These are phyloP conservation scores for Microcaecilia unicolor DNA, from an alignment of 2,797 vertebrate species.

Conservation along the genomic window DNA sequence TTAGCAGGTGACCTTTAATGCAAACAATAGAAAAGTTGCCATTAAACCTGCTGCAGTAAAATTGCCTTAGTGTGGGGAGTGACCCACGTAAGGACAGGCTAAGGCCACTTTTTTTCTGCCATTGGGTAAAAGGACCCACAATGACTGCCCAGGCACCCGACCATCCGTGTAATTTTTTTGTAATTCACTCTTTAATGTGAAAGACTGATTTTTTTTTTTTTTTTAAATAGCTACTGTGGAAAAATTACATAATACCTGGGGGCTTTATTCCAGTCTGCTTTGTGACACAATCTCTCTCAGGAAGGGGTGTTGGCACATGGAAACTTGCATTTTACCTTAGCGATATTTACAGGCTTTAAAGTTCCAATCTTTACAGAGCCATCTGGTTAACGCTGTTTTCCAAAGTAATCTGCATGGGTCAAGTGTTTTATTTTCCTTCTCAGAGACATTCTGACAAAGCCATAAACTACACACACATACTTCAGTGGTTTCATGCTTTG, in stretches of 20 bases:
- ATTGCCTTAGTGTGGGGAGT: no score
- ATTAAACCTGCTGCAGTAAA: no score
- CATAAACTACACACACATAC: slow-evolving; percentile 7
- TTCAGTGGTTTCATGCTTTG: slow-evolving; percentile 8
- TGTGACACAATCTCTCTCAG: slow-evolving; percentile 6
- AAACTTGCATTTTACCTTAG: slow-evolving; percentile 32
- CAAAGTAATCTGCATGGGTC: slow-evolving; percentile 42
- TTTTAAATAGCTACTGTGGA: background rate
- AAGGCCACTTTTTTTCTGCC: no score
- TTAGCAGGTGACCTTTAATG: no score
- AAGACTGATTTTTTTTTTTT: no score
- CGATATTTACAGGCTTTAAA: slow-evolving; percentile 11
- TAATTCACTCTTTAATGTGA: background rate
- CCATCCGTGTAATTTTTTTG: background rate
- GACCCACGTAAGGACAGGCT: no score
- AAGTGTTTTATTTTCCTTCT: slow-evolving; percentile 30
- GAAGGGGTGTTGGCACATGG: slow-evolving; percentile 11
- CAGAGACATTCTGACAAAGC: slow-evolving; percentile 25
- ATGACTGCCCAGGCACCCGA: background rate
- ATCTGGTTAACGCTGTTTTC: slow-evolving; percentile 40
- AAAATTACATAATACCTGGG: slow-evolving; percentile 1
- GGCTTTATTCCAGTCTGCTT: background rate
- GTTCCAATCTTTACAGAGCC: slow-evolving; percentile 22
- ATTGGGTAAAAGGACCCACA: no score
- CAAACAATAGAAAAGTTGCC: no score